Base-by-base conservation (phyloP, 1,140 invertebrate species). In the Ooceraea biroi region DNA sequence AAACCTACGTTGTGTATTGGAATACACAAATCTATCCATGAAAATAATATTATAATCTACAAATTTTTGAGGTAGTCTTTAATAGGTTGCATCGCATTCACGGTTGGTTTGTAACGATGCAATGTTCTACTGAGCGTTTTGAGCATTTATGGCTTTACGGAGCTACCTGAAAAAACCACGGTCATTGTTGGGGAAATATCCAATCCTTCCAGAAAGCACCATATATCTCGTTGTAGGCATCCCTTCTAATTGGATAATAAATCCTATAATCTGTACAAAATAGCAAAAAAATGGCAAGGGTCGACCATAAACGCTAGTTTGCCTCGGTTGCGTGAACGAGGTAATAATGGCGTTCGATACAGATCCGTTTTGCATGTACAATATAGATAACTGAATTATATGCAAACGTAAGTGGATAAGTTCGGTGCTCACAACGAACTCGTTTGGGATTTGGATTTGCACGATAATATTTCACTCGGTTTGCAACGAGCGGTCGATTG, bases 401-500 rank as follows among this genome's bases (percentile, higher is more conserved):
- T 48, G 48, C 19, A 65, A 50, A 76, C 48, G 44, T 50, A 50
- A 71, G 50, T 55, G 22, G 30, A 55, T 44, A 69, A 57, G 65
- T 44, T 80, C 48, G 48, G 44, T 44, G 71, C 41, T 57, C 65
- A 80, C 41, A 3, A 17, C 41, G 55, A 19, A 27, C 25, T n/a
- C n/a, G n/a, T n/a, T n/a, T n/a, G n/a, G n/a, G n/a, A n/a, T n/a
- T n/a, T 41, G 41, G 12, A 48, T 7, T 12, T 17, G 19, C n/a
- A 41, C 27, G 17, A 46, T 63, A n/a, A n/a, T n/a, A n/a, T n/a
- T n/a, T n/a, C n/a, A n/a, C 12, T 57, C 14, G 25, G 27, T 65
- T 72, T 50, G 68, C 65, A 8, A 25, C 11, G 27, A 63, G 72
- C 48, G 46, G 17, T 17, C 36, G 57, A 44, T 50, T 90, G 89